Percentiles rank a stretch among this genome's conserved stretches.
These are phyloP conservation scores for Cordilura impudica DNA, from an alignment of 2,888 invertebrate species.

Conservation along the genomic window DNA sequence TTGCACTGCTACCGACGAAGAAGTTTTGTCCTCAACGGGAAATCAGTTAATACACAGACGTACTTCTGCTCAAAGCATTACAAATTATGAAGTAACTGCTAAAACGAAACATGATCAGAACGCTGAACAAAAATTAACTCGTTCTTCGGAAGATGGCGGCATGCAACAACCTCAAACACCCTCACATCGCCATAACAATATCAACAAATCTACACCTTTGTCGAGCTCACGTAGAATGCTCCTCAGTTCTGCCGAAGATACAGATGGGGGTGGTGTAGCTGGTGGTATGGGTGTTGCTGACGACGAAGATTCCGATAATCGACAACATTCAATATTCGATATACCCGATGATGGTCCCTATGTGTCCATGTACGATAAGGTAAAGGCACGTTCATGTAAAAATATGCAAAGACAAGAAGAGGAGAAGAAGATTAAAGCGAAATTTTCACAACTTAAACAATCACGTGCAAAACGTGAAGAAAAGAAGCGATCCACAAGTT, in stretches of 20 bases:
- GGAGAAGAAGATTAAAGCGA: conserved; percentile 93
- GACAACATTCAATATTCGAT: conserved; percentile 94
- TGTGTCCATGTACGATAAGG: conserved; percentile 98
- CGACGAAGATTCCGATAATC: conserved; percentile 77
- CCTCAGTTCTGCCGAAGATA: conserved; percentile 83
- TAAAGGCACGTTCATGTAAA: conserved; percentile 94
- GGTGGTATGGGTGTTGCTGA: conserved; percentile 79
- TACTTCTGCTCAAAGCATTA: conserved; percentile 66
- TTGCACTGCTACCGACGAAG: conserved; percentile 69
- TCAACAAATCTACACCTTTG: conserved; percentile 67
- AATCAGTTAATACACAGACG: conserved; percentile 67
- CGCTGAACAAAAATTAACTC: conserved; percentile 70
- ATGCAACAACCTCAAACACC: conserved; percentile 61
- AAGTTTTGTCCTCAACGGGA: conserved; percentile 59
- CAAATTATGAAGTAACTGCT: conserved; percentile 32
- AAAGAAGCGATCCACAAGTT: conserved; percentile 92
- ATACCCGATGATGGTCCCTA: conserved; percentile 91
- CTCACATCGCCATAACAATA: conserved; percentile 63
- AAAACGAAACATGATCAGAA: conserved; percentile 60
- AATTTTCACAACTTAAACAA: conserved; percentile 92
- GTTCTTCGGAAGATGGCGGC: conserved; percentile 66
- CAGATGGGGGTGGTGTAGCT: conserved; percentile 81
- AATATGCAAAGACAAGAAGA: conserved; percentile 95
- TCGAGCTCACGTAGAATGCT: conserved; percentile 73
- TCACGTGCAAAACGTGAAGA: conserved; percentile 91